A percentile compares a stretch with the other conserved stretches of the same genome.
phyloP scores from a whole-genome alignment of 1,140 invertebrate genomes.

The Branchinecta lynchi region DNA sequence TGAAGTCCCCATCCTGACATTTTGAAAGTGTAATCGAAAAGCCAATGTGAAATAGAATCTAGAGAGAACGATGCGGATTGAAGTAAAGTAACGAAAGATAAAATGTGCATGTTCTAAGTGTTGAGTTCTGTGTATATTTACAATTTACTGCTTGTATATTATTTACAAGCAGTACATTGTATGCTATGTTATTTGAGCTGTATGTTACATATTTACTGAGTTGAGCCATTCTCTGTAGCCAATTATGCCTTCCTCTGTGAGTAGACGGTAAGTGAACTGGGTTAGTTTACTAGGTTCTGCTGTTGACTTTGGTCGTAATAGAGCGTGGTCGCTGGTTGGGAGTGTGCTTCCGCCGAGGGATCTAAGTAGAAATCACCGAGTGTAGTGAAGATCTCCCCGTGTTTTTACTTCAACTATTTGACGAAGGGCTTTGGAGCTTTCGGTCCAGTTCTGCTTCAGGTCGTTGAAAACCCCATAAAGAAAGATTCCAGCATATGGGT shows the following conservation, averaged over 20 bases:
- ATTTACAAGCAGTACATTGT: no score
- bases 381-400: conserved; percentile 8
- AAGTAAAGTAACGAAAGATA: no score
- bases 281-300: conserved; percentile 4
- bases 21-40: no score
- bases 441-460: conserved; percentile 4
- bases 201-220: conserved; percentile 2
- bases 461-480: conserved; percentile 5
- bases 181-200: no score
- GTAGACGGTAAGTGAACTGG: neutral
- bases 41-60: no score
- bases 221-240: conserved; percentile 8
- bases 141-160: no score
- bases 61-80: no score
- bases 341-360: conserved; percentile 8
- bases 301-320: conserved; percentile 6
- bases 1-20: no score
- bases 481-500: no score
- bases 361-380: no score
- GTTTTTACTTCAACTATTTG: conserved; percentile 10
- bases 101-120: no score
- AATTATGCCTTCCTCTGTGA: conserved; percentile 9
- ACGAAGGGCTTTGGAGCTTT: conserved; percentile 1
- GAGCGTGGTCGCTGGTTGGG: neutral
- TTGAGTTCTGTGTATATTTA: no score